These are phyloP conservation scores for Calcarius lapponicus DNA, from an alignment of 2,797 vertebrate species.

Conservation along the genomic window DNA sequence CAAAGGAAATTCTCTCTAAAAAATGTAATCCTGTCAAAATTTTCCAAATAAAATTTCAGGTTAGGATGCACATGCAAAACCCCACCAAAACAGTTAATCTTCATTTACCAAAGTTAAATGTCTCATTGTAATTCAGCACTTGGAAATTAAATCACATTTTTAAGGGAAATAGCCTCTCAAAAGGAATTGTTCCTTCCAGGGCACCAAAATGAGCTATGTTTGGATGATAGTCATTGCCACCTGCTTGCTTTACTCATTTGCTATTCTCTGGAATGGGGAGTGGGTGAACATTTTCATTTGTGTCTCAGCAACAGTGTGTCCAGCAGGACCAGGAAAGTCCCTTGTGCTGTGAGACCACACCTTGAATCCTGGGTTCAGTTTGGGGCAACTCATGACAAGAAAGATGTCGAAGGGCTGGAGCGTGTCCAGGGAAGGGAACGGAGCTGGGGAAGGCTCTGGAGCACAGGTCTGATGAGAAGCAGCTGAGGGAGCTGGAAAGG, in stretches of 20 bases:
- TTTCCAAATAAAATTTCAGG: background rate
- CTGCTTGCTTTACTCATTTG: background rate
- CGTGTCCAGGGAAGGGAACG: rapidly evolving
- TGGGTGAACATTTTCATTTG: background rate
- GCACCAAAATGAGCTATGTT: background rate
- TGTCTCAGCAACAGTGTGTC: background rate
- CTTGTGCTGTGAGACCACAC: background rate
- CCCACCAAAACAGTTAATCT: background rate
- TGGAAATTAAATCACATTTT: background rate
- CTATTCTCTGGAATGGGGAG: background rate
- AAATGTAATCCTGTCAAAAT: background rate
- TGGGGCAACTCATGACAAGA: background rate
- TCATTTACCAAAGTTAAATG: background rate
- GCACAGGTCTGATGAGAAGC: background rate
- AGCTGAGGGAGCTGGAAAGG: background rate
- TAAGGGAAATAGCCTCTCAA: background rate
- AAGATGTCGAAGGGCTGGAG: background rate
- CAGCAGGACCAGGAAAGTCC: background rate
- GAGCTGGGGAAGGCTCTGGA: background rate
- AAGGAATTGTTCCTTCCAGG: background rate
- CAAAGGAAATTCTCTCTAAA: background rate
- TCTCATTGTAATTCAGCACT: background rate
- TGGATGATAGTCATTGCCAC: background rate
- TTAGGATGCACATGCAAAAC: background rate
- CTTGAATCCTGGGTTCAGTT: background rate